Evolutionary conservation across 2,888 invertebrate species (phyloP).

Genomic region (Pseudococcus jackbeardsleyi): DNA sequence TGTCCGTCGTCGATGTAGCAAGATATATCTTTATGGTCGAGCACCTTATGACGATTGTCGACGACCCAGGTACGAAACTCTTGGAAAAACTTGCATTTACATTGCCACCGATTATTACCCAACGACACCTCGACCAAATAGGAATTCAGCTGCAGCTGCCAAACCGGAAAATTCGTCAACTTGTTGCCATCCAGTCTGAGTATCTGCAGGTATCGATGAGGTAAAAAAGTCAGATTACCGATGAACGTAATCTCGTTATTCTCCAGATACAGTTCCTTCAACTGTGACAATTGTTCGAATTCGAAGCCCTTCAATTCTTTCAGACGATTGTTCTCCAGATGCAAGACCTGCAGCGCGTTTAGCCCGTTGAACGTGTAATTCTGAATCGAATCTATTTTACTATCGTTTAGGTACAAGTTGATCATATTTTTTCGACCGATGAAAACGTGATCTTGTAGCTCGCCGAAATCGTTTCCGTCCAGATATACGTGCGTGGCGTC

Average conservation of each 20-base stretch:
- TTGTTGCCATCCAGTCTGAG: slow-evolving; percentile 88
- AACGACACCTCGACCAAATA: slow-evolving; percentile 82
- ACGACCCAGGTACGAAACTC: slow-evolving; percentile 86
- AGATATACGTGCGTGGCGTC: slow-evolving; percentile 93
- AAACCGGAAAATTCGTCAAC: slow-evolving; percentile 83
- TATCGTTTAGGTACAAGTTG: slow-evolving; percentile 86
- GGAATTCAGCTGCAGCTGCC: slow-evolving; percentile 75
- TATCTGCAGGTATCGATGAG: slow-evolving; percentile 83
- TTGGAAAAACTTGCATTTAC: slow-evolving; percentile 89
- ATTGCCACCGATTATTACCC: slow-evolving; percentile 90
- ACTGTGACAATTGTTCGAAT: slow-evolving; percentile 83
- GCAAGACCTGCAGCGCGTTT: slow-evolving; percentile 82
- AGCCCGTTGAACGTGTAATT: slow-evolving; percentile 93
- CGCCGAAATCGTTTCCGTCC: slow-evolving; percentile 89
- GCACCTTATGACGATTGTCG: slow-evolving; percentile 84
- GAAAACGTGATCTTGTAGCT: slow-evolving; percentile 88
- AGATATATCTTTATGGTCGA: slow-evolving; percentile 82
- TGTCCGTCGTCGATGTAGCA: slow-evolving; percentile 71
- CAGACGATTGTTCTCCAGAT: slow-evolving; percentile 88
- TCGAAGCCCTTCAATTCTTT: slow-evolving; percentile 85
- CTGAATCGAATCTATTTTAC: slow-evolving; percentile 86
- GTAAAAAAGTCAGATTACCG: slow-evolving; percentile 83
- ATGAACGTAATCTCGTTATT: slow-evolving; percentile 86
- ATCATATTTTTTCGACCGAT: slow-evolving; percentile 91
- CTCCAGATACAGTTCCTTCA: slow-evolving; percentile 87